phyloP scores from a whole-genome alignment of 2,113 vertebrate species.

The Ciconia stormi region DNA sequence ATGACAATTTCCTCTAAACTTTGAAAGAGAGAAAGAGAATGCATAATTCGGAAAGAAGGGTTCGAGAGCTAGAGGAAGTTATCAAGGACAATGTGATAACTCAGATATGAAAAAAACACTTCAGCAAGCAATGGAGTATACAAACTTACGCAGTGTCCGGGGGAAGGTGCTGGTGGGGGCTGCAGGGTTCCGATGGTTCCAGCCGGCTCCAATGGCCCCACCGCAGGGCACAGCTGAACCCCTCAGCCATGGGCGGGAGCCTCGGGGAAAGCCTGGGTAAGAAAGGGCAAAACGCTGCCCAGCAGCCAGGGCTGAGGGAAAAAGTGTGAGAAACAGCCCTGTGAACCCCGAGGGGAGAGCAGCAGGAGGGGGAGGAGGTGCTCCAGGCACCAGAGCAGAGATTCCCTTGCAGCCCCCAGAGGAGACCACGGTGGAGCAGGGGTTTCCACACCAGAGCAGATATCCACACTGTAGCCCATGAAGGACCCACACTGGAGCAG shows the following conservation, averaged over 20 bases:
- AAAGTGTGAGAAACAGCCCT: not conserved
- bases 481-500: not conserved
- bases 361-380: not conserved
- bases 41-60: not conserved
- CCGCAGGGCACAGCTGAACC: not conserved
- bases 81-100: not conserved
- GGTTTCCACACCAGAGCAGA: not conserved
- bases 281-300: not conserved
- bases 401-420: not conserved
- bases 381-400: fast-evolving
- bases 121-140: not conserved
- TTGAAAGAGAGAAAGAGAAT: not conserved
- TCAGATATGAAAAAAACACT: not conserved
- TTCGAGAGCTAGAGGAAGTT: not conserved
- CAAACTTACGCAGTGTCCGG: fast-evolving
- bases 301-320: not conserved
- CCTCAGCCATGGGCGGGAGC: fast-evolving
- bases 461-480: fast-evolving
- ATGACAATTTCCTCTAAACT: not conserved
- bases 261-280: not conserved
- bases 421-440: too few species aligned
- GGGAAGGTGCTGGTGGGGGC: not conserved
- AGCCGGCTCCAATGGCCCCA: fast-evolving
- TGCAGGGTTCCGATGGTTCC: not conserved
- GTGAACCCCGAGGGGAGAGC: fast-evolving